Percentiles rank a stretch among this genome's conserved stretches.
Conservation (phyloP, 2,888 invertebrate species). For the Orthosia gracilis region DNA sequence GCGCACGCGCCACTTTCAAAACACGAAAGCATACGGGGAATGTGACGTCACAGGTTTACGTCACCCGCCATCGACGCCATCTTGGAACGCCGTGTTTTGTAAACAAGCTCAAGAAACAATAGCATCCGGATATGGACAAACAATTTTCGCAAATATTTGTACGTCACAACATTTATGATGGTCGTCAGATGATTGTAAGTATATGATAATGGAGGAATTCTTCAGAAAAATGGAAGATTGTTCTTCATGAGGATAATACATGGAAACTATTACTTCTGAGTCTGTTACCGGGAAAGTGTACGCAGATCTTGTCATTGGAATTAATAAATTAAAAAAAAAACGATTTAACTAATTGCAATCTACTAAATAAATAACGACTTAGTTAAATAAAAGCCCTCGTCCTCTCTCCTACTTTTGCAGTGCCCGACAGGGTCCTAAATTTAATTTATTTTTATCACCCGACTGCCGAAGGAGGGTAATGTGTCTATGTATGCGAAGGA, state of each 20-base stretch:
- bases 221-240: slow-evolving; percentile 42
- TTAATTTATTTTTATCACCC: too few relatives aligned
- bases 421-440: too few relatives aligned
- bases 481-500: too few relatives aligned
- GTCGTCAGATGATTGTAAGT: slow-evolving; percentile 37
- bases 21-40: slow-evolving; percentile 73
- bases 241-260: slow-evolving; percentile 17
- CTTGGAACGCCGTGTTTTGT: slow-evolving; percentile 81
- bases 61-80: slow-evolving; percentile 69
- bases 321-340: not conserved
- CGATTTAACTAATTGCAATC: too few relatives aligned
- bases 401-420: too few relatives aligned
- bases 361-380: too few relatives aligned
- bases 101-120: slow-evolving; percentile 80
- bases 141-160: slow-evolving; percentile 74
- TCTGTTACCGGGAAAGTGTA: not conserved
- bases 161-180: slow-evolving; percentile 58
- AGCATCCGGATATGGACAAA: slow-evolving; percentile 79
- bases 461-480: too few relatives aligned
- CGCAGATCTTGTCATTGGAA: not conserved
- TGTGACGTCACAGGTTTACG: slow-evolving; percentile 78
- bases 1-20: slow-evolving; percentile 74
- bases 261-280: slow-evolving; percentile 8
- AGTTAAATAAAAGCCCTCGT: too few relatives aligned
- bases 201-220: slow-evolving; percentile 45